Evolutionary conservation across 2,797 vertebrate genomes (phyloP).

Genomic region (Myiothlypis chrysogaster): DNA sequence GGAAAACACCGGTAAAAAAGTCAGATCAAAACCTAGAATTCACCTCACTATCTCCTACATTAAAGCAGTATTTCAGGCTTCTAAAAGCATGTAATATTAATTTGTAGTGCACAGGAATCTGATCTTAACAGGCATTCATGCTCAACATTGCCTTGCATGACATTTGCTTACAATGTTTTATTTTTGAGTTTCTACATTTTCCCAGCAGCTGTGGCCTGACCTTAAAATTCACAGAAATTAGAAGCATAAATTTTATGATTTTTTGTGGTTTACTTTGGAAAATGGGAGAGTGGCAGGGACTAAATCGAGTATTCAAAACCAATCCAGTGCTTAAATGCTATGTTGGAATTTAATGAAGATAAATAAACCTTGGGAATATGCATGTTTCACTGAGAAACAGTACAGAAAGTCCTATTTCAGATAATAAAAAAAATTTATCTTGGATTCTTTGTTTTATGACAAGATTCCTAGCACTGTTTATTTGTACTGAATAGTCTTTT

Average conservation of each 20-base stretch:
- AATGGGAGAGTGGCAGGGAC: not conserved
- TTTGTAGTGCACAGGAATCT: not conserved
- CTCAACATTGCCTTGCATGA: not conserved
- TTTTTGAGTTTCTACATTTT: conserved; percentile 19
- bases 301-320: conserved; percentile 22
- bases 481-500: not conserved
- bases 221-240: conserved; percentile 23
- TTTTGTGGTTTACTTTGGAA: not conserved
- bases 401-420: not conserved
- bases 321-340: not conserved
- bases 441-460: not conserved
- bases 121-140: not conserved
- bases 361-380: conserved; percentile 10
- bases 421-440: not conserved
- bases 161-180: not conserved
- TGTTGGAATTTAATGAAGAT: conserved; percentile 1
- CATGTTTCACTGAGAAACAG: not conserved
- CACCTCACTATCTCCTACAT: not conserved
- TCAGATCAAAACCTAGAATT: not conserved
- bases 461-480: not conserved
- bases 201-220: not conserved
- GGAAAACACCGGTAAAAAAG: not conserved
- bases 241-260: not conserved
- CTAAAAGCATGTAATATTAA: not conserved
- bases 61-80: not conserved